Conservation (phyloP, 92 coral and sea anemone genomes). For the Scolanthus callimorphus region DNA sequence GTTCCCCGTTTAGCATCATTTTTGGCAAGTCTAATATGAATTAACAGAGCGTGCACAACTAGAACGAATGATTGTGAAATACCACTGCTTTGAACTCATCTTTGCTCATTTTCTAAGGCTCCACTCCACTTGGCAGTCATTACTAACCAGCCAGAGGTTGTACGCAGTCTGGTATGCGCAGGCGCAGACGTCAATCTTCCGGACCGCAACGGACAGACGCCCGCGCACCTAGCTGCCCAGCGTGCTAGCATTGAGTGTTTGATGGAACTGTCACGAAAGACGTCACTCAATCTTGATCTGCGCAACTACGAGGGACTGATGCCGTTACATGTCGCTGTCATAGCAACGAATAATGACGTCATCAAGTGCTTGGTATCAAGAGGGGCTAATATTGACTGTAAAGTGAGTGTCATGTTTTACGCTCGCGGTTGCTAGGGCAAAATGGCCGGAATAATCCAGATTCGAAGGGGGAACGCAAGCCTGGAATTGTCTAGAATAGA, state of each 20-base stretch:
- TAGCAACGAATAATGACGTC: constrained; percentile 46
- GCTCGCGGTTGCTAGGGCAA: no score
- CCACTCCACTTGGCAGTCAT: constrained; percentile 93
- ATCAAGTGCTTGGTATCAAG: constrained; percentile 53
- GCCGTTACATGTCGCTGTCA: constrained; percentile 85
- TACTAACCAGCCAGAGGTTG: constrained; percentile 67
- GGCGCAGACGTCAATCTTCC: constrained; percentile 80
- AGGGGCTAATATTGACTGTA: constrained; percentile 83
- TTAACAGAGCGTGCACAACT: no score
- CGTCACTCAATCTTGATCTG: constrained; percentile 41
- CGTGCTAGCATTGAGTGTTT: constrained; percentile 62
- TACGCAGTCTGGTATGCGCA: constrained; percentile 56
- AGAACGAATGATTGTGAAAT: no score
- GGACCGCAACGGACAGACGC: constrained; percentile 96
- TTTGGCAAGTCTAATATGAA: not conserved
- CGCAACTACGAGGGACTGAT: constrained; percentile 76
- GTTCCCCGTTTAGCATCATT: not conserved
- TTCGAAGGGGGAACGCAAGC: no score
- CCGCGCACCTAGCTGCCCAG: constrained; percentile 78
- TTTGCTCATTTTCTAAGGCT: constrained; percentile 46
- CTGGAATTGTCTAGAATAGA: no score
- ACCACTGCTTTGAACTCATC: no score
- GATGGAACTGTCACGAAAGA: constrained; percentile 34
- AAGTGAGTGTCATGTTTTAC: no score
- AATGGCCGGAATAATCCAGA: no score